Evolutionary conservation across 2,113 vertebrate genomes (phyloP).

Genomic region (Hirundichthys speculiger): DNA sequence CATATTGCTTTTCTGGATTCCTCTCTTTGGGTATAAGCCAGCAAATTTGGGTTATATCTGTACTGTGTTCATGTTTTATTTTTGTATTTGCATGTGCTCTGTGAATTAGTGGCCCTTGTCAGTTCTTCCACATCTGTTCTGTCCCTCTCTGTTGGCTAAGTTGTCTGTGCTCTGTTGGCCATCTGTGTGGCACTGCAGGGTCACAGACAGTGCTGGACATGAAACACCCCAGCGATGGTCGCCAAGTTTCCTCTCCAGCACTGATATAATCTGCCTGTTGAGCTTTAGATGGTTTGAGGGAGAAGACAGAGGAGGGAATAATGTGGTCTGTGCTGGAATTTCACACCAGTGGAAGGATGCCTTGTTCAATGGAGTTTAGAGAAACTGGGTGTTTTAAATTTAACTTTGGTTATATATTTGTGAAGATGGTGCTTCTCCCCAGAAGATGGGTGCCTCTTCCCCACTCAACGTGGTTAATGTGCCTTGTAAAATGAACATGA

Average conservation of each 20-base stretch:
- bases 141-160: conserved; percentile 2
- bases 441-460: neutral
- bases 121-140: conserved; percentile 51
- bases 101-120: conserved; percentile 35
- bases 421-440: conserved; percentile 1
- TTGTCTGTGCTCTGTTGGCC: conserved; percentile 36
- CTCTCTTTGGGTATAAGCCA: conserved; percentile 11
- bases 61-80: conserved; percentile 14
- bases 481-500: neutral
- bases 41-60: conserved; percentile 34
- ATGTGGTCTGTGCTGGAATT: conserved; percentile 38
- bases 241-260: conserved; percentile 53
- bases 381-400: neutral
- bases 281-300: conserved; percentile 18
- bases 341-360: conserved; percentile 38
- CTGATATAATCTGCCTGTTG: conserved; percentile 58
- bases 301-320: conserved; percentile 11
- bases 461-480: neutral
- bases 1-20: too few species aligned
- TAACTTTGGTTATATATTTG: neutral
- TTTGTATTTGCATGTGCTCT: conserved; percentile 10
- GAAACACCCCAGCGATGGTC: conserved; percentile 29
- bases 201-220: conserved; percentile 54
- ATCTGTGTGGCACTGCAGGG: conserved; percentile 56
- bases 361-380: conserved; percentile 31